Conservation (phyloP, 23 tunicate genomes). For the Styela clava region DNA sequence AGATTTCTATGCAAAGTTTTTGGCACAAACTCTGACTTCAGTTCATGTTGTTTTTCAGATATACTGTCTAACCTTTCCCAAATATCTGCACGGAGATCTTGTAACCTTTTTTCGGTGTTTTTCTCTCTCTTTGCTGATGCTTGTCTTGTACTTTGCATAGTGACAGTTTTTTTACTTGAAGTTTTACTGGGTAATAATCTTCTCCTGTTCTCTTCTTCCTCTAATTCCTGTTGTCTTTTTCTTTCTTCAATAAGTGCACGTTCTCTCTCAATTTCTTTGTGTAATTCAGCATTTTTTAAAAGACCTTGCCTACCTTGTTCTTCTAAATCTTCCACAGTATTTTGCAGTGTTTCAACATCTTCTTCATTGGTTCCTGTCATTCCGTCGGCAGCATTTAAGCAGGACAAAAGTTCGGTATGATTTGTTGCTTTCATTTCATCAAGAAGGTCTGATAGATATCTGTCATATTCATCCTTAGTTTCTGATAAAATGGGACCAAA, state of each 20-base stretch:
- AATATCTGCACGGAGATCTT: conserved; percentile 38
- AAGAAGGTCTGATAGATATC: conserved; percentile 43
- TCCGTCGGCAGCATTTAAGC: conserved; percentile 40
- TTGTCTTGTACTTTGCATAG: conserved; percentile 14
- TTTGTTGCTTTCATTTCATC: conserved; percentile 38
- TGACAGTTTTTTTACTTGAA: background rate
- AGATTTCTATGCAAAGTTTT: conserved; percentile 48
- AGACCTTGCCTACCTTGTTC: conserved; percentile 30
- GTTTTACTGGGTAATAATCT: background rate
- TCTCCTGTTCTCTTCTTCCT: conserved; percentile 28
- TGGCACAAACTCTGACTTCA: conserved; percentile 55
- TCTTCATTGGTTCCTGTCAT: conserved; percentile 13
- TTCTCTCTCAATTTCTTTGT: background rate
- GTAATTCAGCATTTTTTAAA: conserved; percentile 16
- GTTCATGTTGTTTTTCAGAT: conserved; percentile 26
- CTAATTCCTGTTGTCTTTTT: conserved; percentile 2
- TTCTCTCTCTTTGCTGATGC: conserved; percentile 6
- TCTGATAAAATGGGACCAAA: conserved; percentile 54
- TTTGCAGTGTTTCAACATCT: conserved; percentile 20
- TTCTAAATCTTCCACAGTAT: conserved; percentile 52
- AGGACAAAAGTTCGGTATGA: conserved; percentile 36
- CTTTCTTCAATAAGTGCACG: background rate
- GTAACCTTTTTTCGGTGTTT: conserved; percentile 7
- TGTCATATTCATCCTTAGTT: conserved; percentile 68
- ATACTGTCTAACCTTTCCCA: conserved; percentile 51